These are phyloP conservation scores for Dryobotodes eremita DNA, from an alignment of 2,888 invertebrate genomes.

Conservation along the genomic window DNA sequence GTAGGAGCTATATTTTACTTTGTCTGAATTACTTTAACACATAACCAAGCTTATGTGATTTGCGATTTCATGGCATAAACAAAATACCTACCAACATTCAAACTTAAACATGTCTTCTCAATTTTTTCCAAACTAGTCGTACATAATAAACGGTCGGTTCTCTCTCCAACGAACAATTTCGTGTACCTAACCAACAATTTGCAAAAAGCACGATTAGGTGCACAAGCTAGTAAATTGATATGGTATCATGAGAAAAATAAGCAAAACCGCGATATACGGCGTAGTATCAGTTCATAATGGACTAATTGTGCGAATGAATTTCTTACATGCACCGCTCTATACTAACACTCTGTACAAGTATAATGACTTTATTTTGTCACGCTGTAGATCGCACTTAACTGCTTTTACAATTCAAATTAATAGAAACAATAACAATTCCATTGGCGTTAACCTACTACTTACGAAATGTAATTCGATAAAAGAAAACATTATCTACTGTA, in stretches of 20 bases:
- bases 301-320: slow-evolving; percentile 79
- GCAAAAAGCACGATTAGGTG: slow-evolving; percentile 61
- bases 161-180: slow-evolving; percentile 34
- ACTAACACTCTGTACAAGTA: slow-evolving; percentile 26
- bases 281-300: slow-evolving; percentile 79
- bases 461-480: slow-evolving; percentile 39
- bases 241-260: slow-evolving; percentile 75
- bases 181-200: slow-evolving; percentile 53
- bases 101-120: neutral
- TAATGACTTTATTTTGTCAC: slow-evolving; percentile 66
- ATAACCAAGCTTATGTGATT: slow-evolving; percentile 5
- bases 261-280: slow-evolving; percentile 72
- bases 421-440: slow-evolving; percentile 35
- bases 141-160: neutral
- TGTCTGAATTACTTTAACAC: slow-evolving; percentile 4
- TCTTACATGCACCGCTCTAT: slow-evolving; percentile 68
- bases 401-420: slow-evolving; percentile 52
- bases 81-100: neutral
- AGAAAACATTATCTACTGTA: slow-evolving; percentile 13
- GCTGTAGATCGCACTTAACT: slow-evolving; percentile 19
- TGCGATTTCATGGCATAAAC: slow-evolving; percentile 2
- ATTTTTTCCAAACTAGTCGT: slow-evolving; percentile 1
- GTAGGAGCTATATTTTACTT: slow-evolving; percentile 27
- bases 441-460: slow-evolving; percentile 17
- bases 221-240: slow-evolving; percentile 73